Evolutionary conservation across 2,797 vertebrate genomes (phyloP).

Genomic region (Gallinago solitaria): DNA sequence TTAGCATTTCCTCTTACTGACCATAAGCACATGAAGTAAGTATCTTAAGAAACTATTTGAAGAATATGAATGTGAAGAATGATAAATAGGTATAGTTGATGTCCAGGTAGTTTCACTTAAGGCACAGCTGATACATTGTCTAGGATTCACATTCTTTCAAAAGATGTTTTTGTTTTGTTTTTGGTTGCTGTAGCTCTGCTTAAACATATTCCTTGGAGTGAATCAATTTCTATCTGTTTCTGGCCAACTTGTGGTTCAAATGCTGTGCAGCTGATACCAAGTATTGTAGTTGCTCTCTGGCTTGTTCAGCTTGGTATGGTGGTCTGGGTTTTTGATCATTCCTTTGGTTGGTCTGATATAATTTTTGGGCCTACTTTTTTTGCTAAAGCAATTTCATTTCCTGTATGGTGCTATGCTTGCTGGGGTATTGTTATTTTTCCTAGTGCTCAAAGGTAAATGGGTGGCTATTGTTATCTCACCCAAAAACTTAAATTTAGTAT

Average conservation of each 20-base stretch:
- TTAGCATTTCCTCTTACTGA: background rate
- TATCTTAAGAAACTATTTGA: background rate
- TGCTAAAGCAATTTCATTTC: background rate
- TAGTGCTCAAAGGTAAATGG: background rate
- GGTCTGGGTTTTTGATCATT: background rate
- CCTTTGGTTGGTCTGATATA: rapidly evolving
- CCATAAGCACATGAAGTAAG: background rate
- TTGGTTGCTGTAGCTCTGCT: background rate
- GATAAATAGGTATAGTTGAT: background rate
- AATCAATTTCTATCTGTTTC: background rate
- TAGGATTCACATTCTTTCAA: background rate
- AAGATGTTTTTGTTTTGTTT: background rate
- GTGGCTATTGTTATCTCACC: background rate
- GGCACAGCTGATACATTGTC: background rate
- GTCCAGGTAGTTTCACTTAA: background rate
- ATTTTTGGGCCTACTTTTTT: background rate
- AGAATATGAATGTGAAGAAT: background rate
- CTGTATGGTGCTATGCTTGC: rapidly evolving
- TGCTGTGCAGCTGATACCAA: background rate
- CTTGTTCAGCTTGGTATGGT: background rate
- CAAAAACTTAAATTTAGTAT: background rate
- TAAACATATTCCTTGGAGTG: background rate
- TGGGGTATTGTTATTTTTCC: background rate
- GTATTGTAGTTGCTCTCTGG: background rate
- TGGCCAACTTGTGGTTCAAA: background rate